Conservation (phyloP, 2,797 vertebrate genomes). For the Arrhamphus sclerolepis region DNA sequence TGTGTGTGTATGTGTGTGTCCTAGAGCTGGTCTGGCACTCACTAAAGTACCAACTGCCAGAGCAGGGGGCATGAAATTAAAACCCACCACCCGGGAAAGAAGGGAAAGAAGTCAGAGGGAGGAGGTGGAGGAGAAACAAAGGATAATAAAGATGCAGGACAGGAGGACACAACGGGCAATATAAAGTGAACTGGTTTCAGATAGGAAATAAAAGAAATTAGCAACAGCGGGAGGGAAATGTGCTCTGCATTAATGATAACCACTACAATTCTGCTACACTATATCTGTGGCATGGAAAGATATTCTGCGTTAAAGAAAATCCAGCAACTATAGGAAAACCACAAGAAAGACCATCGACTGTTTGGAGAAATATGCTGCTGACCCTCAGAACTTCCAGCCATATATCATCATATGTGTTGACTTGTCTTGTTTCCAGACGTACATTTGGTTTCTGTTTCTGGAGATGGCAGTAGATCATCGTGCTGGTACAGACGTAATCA, state of each 20-base stretch:
- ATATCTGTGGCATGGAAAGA: slow-evolving; percentile 12
- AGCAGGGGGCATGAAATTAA: slow-evolving; percentile 84
- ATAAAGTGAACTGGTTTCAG: slow-evolving; percentile 49
- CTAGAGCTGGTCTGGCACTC: slow-evolving; percentile 71
- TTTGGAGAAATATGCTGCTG: slow-evolving; percentile 40
- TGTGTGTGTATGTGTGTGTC: slow-evolving; percentile 54
- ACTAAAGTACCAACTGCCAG: slow-evolving; percentile 70
- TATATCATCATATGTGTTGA: slow-evolving; percentile 64
- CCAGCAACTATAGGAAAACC: slow-evolving; percentile 24
- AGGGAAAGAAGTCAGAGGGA: slow-evolving; percentile 45
- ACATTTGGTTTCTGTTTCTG: slow-evolving; percentile 76
- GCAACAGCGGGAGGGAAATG: slow-evolving; percentile 31
- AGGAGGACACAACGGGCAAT: slow-evolving; percentile 49
- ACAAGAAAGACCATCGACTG: slow-evolving; percentile 48
- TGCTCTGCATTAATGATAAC: slow-evolving; percentile 48
- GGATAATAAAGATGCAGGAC: slow-evolving; percentile 69
- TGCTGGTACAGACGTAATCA: slow-evolving; percentile 53
- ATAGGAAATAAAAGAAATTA: slow-evolving; percentile 52
- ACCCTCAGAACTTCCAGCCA: slow-evolving; percentile 54
- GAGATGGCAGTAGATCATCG: slow-evolving; percentile 55
- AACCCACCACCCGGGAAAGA: slow-evolving; percentile 64
- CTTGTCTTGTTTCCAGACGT: slow-evolving; percentile 60
- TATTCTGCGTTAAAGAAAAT: slow-evolving; percentile 22
- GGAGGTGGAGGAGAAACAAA: slow-evolving; percentile 60
- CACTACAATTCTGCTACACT: slow-evolving; percentile 20